Evolutionary conservation across 2,797 vertebrate species (phyloP).

Genomic region (Fistularia commersonii): DNA sequence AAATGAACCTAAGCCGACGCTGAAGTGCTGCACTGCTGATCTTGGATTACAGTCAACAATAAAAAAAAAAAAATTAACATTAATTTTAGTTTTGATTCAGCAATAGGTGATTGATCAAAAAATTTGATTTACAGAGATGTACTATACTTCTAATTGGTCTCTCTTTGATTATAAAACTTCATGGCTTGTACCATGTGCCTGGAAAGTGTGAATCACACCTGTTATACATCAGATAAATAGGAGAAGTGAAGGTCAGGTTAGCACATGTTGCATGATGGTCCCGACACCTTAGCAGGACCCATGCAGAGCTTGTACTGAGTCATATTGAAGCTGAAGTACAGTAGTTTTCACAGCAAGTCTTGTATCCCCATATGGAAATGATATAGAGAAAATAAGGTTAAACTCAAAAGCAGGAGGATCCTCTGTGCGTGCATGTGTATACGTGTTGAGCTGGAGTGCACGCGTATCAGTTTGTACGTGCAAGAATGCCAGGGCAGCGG

Average conservation of each 20-base stretch:
- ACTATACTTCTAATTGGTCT: constrained; percentile 1
- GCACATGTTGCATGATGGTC: constrained; percentile 50
- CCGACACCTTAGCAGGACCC: constrained; percentile 59
- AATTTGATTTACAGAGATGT: too few species aligned
- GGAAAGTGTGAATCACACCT: constrained; percentile 38
- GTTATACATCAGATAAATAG: constrained; percentile 31
- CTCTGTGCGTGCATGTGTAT: constrained; percentile 19
- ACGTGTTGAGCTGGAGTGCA: constrained; percentile 24
- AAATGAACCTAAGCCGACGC: too few species aligned
- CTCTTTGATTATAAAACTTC: too few species aligned
- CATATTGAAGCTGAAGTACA: constrained; percentile 51
- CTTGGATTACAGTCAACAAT: too few species aligned
- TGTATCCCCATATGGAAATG: constrained; percentile 61
- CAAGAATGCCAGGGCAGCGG: constrained; percentile 31
- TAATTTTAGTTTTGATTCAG: too few species aligned
- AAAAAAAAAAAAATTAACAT: too few species aligned
- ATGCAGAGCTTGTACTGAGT: constrained; percentile 41
- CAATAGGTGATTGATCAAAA: too few species aligned
- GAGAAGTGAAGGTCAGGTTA: constrained; percentile 51
- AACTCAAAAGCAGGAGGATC: constrained; percentile 26
- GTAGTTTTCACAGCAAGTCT: constrained; percentile 50
- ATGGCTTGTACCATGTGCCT: constrained; percentile 13
- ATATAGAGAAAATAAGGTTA: constrained; percentile 41
- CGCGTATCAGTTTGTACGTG: constrained; percentile 38
- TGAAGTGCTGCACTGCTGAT: too few species aligned